Evolutionary conservation across 1,140 invertebrate genomes (phyloP).

Genomic region (Sipha flava): DNA sequence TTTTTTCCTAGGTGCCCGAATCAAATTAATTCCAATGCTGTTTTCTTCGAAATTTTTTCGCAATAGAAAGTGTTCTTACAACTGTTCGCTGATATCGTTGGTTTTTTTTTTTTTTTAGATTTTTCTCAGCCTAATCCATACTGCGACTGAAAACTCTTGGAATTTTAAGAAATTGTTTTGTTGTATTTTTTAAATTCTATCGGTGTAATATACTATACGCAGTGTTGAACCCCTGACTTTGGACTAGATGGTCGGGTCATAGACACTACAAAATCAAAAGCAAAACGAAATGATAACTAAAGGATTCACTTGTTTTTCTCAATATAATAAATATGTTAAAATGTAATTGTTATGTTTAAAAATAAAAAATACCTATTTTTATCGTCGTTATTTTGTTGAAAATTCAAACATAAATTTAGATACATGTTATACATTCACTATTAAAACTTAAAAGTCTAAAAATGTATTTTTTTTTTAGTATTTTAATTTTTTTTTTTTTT

Average conservation of each 20-base stretch:
- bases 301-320: not conserved
- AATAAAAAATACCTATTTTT: conserved; percentile 20
- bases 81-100: not conserved
- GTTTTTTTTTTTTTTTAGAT: no score
- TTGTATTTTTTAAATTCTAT: not conserved
- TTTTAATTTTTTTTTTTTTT: not conserved
- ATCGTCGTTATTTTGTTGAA: conserved; percentile 20
- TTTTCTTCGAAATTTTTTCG: not conserved
- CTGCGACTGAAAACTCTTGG: not conserved
- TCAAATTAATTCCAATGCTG: not conserved
- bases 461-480: not conserved
- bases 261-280: not conserved
- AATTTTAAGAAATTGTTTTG: not conserved
- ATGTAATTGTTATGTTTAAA: not conserved
- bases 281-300: not conserved
- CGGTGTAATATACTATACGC: not conserved
- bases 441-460: not conserved
- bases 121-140: not conserved
- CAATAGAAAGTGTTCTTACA: not conserved
- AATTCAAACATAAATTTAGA: conserved; percentile 25
- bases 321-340: not conserved
- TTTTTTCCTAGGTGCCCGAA: not conserved
- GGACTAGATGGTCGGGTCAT: not conserved
- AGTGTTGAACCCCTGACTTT: not conserved
- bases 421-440: conserved; percentile 22